Base-by-base conservation (phyloP, 2,113 vertebrate genomes). In the Oncorhynchus clarkii region DNA sequence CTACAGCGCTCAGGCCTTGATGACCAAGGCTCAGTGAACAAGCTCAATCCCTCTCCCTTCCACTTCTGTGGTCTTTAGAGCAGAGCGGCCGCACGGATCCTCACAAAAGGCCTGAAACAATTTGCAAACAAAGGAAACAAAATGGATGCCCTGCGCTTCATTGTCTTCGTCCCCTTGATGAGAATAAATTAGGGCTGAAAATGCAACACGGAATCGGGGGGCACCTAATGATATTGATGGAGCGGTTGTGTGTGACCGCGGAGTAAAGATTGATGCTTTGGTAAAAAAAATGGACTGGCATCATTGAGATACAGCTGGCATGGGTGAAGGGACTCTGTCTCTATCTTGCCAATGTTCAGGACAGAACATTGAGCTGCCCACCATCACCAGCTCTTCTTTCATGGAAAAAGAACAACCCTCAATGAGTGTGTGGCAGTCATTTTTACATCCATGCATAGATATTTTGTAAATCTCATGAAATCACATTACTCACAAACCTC, bases 21-120 rank as follows among this genome's bases (percentile, higher is more conserved):
- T 54, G 71, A 79, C 71, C 84, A 87, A 85, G 88, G 85, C 80
- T 89, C 84, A 84, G n/a, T 87, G 84, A 89, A 73, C 86, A 89
- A 85, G 84, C 77, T 88, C 76, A 87, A 87, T 88, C 79, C 57
- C 66, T 84, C 81, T 84, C 66, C 64, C 75, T 89, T 87, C 87
- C 86, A 89, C 82, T 89, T 79, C 78, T 75, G 72, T 83, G 80
- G 72, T 77, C 84, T 79, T 84, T 79, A 39, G 34, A 39, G 34
- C 34, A 81, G 76, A 67, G 70, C 80, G 78, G 67, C 65, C 68
- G 74, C 67, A 31, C 60, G 49, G 74, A 5, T 3, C 16, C 49
- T 13, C 20, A 85, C 86, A 86, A 86, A 85, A 69, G 71, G 75
- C 71, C 27, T 64, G 62, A 72, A 3, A 80, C 49, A 51, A 51